These are phyloP conservation scores for Eupithecia subfuscata DNA, from an alignment of 2,888 invertebrate genomes.

Conservation along the genomic window DNA sequence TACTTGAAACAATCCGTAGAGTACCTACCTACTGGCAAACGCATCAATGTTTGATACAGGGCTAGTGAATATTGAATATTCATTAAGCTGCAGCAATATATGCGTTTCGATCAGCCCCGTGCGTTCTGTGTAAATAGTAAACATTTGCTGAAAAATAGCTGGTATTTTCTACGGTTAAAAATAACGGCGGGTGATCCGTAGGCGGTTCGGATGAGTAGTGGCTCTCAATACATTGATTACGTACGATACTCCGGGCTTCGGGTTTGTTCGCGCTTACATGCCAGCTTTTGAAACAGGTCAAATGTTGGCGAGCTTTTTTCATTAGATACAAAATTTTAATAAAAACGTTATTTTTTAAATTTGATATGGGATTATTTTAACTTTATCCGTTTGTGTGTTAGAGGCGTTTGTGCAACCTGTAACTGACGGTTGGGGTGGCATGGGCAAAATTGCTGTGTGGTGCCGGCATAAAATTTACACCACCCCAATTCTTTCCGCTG, in stretches of 20 bases:
- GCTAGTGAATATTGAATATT: slow-evolving; percentile 43
- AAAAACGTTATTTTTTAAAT: neutral
- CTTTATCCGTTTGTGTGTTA: neutral
- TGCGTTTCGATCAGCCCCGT: slow-evolving; percentile 54
- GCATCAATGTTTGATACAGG: slow-evolving; percentile 62
- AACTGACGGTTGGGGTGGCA: neutral
- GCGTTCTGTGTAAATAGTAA: slow-evolving; percentile 63
- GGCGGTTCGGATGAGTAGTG: slow-evolving; percentile 51
- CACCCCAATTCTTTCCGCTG: no score
- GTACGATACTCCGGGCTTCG: slow-evolving; percentile 47
- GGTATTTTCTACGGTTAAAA: slow-evolving; percentile 49
- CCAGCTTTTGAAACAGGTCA: slow-evolving; percentile 44
- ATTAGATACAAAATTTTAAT: slow-evolving; percentile 18
- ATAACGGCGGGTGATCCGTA: slow-evolving; percentile 49
- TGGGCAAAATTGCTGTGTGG: neutral
- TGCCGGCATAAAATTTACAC: no score
- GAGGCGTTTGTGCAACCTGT: neutral
- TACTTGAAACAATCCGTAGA: slow-evolving; percentile 57
- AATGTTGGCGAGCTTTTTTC: slow-evolving; percentile 37
- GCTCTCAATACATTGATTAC: slow-evolving; percentile 62
- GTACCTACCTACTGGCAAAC: slow-evolving; percentile 52
- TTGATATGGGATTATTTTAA: neutral
- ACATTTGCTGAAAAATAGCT: slow-evolving; percentile 57
- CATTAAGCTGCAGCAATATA: slow-evolving; percentile 42
- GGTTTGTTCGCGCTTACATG: slow-evolving; percentile 34